Evolutionary conservation across 1,140 invertebrate species (phyloP).

Genomic region (Diprion similis): DNA sequence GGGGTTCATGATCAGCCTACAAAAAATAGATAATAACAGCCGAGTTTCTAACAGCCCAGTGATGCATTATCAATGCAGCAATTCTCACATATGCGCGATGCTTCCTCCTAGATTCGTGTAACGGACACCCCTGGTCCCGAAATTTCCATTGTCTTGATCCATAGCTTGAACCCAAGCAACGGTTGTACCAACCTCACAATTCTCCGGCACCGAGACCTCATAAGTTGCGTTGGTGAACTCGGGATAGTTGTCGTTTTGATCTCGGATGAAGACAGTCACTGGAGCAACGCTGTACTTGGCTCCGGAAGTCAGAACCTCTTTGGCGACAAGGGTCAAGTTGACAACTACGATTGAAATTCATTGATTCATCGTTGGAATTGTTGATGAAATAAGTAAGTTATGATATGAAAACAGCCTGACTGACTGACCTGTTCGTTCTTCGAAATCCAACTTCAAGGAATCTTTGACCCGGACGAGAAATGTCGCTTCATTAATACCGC

Average conservation of each 20-base stretch:
- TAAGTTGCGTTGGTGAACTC: slow-evolving; percentile 83
- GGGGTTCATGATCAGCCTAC: slow-evolving; percentile 81
- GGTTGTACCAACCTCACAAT: slow-evolving; percentile 81
- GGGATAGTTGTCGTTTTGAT: slow-evolving; percentile 95
- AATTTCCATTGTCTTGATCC: slow-evolving; percentile 86
- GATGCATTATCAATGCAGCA: neutral
- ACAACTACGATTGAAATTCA: slow-evolving; percentile 66
- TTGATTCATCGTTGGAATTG: neutral
- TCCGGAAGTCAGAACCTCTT: slow-evolving; percentile 76
- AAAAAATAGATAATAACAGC: slow-evolving; percentile 33
- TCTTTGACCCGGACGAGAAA: slow-evolving; percentile 91
- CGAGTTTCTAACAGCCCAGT: neutral
- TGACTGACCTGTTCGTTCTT: slow-evolving; percentile 68
- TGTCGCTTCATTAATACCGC: slow-evolving; percentile 90
- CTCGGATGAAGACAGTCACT: slow-evolving; percentile 84
- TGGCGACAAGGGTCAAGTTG: slow-evolving; percentile 86
- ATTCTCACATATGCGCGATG: slow-evolving; percentile 78
- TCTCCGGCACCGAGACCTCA: slow-evolving; percentile 82
- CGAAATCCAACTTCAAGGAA: slow-evolving; percentile 84
- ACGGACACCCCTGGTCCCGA: slow-evolving; percentile 84
- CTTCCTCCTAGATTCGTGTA: slow-evolving; percentile 84
- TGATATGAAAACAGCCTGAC: neutral
- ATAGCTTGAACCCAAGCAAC: slow-evolving; percentile 83
- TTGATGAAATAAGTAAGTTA: neutral
- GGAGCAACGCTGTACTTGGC: slow-evolving; percentile 83